These are phyloP conservation scores for Gyps fulvus DNA, from an alignment of 2,113 vertebrate species.

Conservation along the genomic window DNA sequence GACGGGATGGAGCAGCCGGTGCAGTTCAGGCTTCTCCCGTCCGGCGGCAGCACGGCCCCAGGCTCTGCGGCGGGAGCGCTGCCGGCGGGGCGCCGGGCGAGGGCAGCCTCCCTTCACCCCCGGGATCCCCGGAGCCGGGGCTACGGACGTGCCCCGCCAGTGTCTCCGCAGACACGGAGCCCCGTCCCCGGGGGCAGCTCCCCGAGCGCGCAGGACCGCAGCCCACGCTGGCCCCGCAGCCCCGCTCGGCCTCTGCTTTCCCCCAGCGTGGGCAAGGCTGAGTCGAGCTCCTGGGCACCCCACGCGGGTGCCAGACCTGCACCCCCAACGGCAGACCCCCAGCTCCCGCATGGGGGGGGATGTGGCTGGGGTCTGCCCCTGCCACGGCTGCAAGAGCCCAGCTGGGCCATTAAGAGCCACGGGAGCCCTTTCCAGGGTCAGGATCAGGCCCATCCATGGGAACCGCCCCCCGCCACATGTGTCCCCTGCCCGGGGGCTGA, in stretches of 20 bases:
- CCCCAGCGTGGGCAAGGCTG: no score
- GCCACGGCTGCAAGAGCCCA: neutral
- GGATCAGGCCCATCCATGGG: neutral
- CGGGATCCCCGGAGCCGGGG: neutral
- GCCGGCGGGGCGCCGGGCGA: neutral
- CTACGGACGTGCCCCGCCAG: neutral
- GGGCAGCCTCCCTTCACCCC: neutral
- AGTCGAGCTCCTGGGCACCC: no score
- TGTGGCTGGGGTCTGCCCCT: neutral
- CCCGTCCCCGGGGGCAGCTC: neutral
- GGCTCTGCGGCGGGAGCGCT: no score
- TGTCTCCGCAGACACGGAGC: neutral
- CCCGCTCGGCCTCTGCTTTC: neutral
- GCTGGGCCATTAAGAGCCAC: neutral
- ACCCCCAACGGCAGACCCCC: neutral
- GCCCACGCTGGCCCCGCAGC: neutral
- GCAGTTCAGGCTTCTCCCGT: no score
- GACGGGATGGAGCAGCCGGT: no score
- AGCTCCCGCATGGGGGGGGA: neutral
- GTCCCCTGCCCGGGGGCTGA: neutral
- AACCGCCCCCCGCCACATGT: no score
- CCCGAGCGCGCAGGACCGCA: neutral
- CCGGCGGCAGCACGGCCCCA: no score
- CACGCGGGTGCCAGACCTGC: neutral
- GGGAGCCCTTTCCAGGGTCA: neutral